These are phyloP conservation scores for Scaptomyza polygonia DNA, from an alignment of 2,888 invertebrate genomes.

Conservation along the genomic window DNA sequence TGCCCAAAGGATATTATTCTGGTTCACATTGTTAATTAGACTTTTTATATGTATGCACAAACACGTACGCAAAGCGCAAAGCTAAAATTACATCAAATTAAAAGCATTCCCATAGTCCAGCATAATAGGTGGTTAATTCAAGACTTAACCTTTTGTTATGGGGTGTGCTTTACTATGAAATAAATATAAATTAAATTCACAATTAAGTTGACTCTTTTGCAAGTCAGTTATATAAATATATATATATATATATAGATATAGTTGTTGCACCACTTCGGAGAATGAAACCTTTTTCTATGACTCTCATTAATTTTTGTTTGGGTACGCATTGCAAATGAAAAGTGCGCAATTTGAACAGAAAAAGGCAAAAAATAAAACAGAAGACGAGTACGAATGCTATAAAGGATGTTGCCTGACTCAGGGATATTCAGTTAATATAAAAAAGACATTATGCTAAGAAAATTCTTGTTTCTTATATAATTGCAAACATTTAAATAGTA, in stretches of 20 bases:
- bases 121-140: conserved; percentile 28
- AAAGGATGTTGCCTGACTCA: background rate
- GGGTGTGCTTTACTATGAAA: conserved; percentile 19
- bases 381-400: background rate
- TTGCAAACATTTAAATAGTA: no score
- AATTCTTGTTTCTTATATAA: no score
- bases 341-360: conserved; percentile 22
- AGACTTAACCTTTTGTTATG: conserved; percentile 22
- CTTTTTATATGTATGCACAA: conserved; percentile 5
- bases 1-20: conserved; percentile 20
- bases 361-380: background rate
- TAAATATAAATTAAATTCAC: conserved; percentile 49
- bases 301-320: conserved; percentile 56
- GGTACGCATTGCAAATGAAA: conserved; percentile 40
- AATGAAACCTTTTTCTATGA: conserved; percentile 27
- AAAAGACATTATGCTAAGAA: background rate
- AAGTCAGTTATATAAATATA: conserved; percentile 36
- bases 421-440: background rate
- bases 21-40: conserved; percentile 32
- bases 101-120: conserved; percentile 24
- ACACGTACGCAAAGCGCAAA: background rate
- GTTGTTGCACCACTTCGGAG: conserved; percentile 6
- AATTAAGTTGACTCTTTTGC: conserved; percentile 46
- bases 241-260: conserved; percentile 5
- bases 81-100: conserved; percentile 24